Conservation (phyloP, 2,888 invertebrate species). For the Apodemia zela region DNA sequence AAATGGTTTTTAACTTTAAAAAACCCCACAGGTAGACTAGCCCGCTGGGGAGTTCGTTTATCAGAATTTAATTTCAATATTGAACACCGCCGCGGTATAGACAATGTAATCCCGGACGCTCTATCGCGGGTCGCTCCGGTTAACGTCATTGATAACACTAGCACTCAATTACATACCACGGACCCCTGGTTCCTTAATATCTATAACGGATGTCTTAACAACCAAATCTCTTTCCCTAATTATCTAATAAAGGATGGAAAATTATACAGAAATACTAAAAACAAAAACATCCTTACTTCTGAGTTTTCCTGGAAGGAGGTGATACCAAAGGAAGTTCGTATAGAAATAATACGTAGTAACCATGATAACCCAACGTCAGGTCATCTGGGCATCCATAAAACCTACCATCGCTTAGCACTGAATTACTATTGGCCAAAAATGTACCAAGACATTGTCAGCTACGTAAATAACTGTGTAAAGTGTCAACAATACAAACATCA, state of each 20-base stretch:
- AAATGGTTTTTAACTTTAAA: too few species aligned
- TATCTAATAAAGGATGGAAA: slow-evolving; percentile 26
- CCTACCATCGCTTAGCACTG: slow-evolving; percentile 29
- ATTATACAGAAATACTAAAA: slow-evolving; percentile 30
- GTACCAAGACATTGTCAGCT: slow-evolving; percentile 23
- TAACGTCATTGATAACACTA: too few species aligned
- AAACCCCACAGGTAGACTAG: too few species aligned
- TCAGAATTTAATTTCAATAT: too few species aligned
- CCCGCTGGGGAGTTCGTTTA: too few species aligned
- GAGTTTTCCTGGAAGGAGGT: slow-evolving; percentile 38
- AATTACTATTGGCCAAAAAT: too few species aligned
- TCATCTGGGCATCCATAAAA: slow-evolving; percentile 34
- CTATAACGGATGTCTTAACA: slow-evolving; percentile 28
- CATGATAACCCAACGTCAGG: slow-evolving; percentile 21
- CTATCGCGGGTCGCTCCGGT: neutral
- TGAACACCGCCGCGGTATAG: too few species aligned
- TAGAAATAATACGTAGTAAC: slow-evolving; percentile 22
- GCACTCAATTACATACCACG: neutral
- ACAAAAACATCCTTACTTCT: slow-evolving; percentile 18
- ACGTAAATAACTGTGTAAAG: slow-evolving; percentile 28
- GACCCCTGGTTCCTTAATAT: slow-evolving; percentile 32
- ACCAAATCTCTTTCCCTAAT: slow-evolving; percentile 27
- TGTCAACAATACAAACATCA: too few species aligned
- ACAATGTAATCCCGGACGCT: too few species aligned
- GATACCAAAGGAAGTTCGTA: slow-evolving; percentile 26